Conservation (phyloP, 2,888 invertebrate genomes). For the Melanostoma scalare region DNA sequence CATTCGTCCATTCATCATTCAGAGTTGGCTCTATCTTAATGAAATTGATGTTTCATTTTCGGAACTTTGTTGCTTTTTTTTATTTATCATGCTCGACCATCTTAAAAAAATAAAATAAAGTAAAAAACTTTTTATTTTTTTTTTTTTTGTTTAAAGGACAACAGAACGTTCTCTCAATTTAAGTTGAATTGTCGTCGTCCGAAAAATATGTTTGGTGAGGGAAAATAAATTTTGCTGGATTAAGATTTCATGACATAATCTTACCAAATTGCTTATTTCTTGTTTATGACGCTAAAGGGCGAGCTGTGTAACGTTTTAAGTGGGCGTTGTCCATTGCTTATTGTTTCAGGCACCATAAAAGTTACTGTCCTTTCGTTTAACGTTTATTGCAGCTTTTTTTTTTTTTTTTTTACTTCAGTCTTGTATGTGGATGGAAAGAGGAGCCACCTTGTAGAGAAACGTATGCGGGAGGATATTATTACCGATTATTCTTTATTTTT, state of each 20-base stretch:
- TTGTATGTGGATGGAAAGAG: constrained; percentile 32
- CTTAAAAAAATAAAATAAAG: constrained; percentile 3
- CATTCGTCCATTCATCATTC: constrained; percentile 53
- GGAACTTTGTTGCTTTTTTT: constrained; percentile 5
- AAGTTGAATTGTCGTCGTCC: constrained; percentile 20
- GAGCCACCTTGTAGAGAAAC: not conserved
- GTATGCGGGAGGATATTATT: not conserved
- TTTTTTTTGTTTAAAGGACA: constrained; percentile 30
- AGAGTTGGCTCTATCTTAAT: constrained; percentile 41
- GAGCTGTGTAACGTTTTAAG: not conserved
- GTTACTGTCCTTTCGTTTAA: constrained; percentile 66
- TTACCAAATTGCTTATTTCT: constrained; percentile 49
- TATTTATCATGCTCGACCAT: constrained; percentile 6
- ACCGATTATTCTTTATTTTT: not conserved
- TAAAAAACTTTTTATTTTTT: constrained; percentile 5
- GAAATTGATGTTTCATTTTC: constrained; percentile 57
- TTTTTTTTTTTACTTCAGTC: constrained; percentile 12
- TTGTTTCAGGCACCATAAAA: constrained; percentile 64
- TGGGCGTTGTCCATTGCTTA: constrained; percentile 39
- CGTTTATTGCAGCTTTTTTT: constrained; percentile 57
- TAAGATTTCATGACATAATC: constrained; percentile 70
- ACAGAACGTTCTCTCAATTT: constrained; percentile 53
- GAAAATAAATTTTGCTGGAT: constrained; percentile 52
- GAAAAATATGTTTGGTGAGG: constrained; percentile 17
- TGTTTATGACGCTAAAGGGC: constrained; percentile 16